Percentiles rank a stretch among this genome's conserved stretches.
phyloP scores from a whole-genome alignment of 1,140 invertebrate genomes.

The Bombyx mandarina region DNA sequence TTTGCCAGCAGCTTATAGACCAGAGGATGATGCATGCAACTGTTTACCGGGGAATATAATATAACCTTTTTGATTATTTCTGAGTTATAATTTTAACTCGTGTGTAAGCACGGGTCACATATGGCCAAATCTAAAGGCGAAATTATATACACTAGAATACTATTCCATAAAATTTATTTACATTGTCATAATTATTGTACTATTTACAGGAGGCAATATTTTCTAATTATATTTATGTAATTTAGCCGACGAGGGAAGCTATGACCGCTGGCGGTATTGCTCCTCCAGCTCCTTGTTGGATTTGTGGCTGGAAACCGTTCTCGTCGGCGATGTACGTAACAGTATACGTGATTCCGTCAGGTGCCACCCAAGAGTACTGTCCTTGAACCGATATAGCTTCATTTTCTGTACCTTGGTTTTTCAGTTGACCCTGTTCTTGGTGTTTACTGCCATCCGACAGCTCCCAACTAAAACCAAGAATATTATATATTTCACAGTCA shows the following conservation, averaged over 20 bases:
- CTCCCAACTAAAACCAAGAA: slow-evolving; percentile 39
- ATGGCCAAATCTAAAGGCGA: too few species aligned
- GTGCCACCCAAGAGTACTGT: slow-evolving; percentile 71
- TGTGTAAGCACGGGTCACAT: too few species aligned
- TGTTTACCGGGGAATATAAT: too few species aligned
- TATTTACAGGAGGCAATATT: slow-evolving; percentile 35
- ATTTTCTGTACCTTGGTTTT: slow-evolving; percentile 72
- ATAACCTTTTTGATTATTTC: too few species aligned
- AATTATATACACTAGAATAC: too few species aligned
- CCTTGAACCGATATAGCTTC: slow-evolving; percentile 65
- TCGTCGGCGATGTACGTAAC: slow-evolving; percentile 84
- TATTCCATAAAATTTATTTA: slow-evolving; percentile 56
- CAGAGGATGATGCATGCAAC: too few species aligned
- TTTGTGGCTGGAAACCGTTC: slow-evolving; percentile 77
- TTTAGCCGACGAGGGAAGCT: slow-evolving; percentile 47
- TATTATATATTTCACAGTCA: neutral
- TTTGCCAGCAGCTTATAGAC: too few species aligned
- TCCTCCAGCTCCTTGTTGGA: slow-evolving; percentile 75
- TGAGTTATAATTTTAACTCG: too few species aligned
- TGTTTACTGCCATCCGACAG: slow-evolving; percentile 60
- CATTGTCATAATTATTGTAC: slow-evolving; percentile 26
- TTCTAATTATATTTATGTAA: neutral
- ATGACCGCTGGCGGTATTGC: slow-evolving; percentile 53
- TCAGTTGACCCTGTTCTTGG: slow-evolving; percentile 75
- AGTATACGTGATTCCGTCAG: slow-evolving; percentile 71